These are phyloP conservation scores for Artibeus lituratus DNA, from an alignment of 2,797 vertebrate genomes.

Conservation along the genomic window DNA sequence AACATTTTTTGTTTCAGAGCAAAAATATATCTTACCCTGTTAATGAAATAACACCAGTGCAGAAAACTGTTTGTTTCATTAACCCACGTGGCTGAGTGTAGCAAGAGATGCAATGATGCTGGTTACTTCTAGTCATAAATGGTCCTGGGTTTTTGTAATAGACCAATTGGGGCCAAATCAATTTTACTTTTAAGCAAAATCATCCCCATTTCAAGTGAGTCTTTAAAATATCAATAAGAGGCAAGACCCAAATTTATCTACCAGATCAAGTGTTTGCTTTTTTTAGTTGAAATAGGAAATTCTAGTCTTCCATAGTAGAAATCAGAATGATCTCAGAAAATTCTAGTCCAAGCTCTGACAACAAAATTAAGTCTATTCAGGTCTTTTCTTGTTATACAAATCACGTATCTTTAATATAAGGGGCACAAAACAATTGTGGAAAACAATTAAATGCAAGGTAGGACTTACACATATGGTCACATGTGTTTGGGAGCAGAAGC, in stretches of 20 bases:
- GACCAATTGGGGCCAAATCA: slow-evolving; percentile 26
- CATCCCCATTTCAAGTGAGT: slow-evolving; percentile 66
- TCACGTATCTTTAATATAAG: slow-evolving; percentile 75
- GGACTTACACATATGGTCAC: slow-evolving; percentile 63
- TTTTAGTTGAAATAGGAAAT: slow-evolving; percentile 58
- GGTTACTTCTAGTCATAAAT: slow-evolving; percentile 58
- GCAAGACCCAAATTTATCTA: slow-evolving; percentile 68
- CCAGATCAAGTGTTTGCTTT: slow-evolving; percentile 65
- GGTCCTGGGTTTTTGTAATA: slow-evolving; percentile 24
- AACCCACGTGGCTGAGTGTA: slow-evolving; percentile 43
- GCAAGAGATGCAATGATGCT: slow-evolving; percentile 36
- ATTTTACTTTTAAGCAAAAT: slow-evolving; percentile 64
- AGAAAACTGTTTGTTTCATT: slow-evolving; percentile 54
- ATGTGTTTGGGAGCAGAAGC: slow-evolving; percentile 65
- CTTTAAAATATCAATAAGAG: slow-evolving; percentile 65
- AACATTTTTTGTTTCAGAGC: slow-evolving; percentile 69
- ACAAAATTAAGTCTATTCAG: slow-evolving; percentile 68
- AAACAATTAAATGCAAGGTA: slow-evolving; percentile 76
- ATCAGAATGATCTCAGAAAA: slow-evolving; percentile 66
- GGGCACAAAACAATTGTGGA: slow-evolving; percentile 55
- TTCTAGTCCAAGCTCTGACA: slow-evolving; percentile 59
- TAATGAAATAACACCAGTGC: slow-evolving; percentile 60
- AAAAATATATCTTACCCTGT: slow-evolving; percentile 46
- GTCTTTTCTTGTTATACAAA: slow-evolving; percentile 73
- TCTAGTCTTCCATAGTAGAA: slow-evolving; percentile 58